Conservation (phyloP, 2,113 vertebrate species). For the Notechis scutatus region DNA sequence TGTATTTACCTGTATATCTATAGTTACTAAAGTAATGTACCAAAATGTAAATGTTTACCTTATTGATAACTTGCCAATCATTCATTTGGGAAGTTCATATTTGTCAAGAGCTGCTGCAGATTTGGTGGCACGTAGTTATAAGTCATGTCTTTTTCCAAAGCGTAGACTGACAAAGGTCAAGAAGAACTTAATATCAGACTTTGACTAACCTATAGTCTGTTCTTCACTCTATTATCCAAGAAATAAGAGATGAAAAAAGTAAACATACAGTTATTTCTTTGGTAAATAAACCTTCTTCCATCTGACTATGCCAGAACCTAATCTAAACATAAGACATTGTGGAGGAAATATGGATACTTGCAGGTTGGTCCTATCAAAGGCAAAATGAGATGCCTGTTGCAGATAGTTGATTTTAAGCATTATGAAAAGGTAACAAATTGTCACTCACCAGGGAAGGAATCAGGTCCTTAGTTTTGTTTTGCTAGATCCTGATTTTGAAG, state of each 20-base stretch:
- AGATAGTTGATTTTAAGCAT: too few species aligned
- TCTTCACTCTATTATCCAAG: neutral
- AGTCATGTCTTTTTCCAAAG: neutral
- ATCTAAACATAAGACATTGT: too few species aligned
- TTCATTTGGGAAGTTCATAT: neutral
- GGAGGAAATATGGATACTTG: too few species aligned
- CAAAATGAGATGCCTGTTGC: too few species aligned
- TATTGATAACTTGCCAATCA: neutral
- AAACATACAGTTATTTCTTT: conserved; percentile 18
- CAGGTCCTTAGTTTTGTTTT: neutral
- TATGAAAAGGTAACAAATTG: too few species aligned
- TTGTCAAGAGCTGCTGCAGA: neutral
- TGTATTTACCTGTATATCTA: neutral
- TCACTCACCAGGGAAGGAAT: conserved; percentile 5
- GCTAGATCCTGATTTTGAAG: too few species aligned
- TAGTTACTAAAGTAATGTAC: neutral
- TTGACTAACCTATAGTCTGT: neutral
- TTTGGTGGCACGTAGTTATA: neutral
- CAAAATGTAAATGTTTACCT: neutral
- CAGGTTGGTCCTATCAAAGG: too few species aligned
- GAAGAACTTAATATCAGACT: neutral
- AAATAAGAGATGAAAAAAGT: conserved; percentile 7
- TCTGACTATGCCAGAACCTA: conserved; percentile 21
- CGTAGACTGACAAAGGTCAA: neutral
- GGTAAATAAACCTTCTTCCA: conserved; percentile 38